Percentiles rank a stretch among this genome's conserved stretches.
Evolutionary conservation across 1,140 invertebrate species (phyloP).

Genomic region (Oppia nitens): DNA sequence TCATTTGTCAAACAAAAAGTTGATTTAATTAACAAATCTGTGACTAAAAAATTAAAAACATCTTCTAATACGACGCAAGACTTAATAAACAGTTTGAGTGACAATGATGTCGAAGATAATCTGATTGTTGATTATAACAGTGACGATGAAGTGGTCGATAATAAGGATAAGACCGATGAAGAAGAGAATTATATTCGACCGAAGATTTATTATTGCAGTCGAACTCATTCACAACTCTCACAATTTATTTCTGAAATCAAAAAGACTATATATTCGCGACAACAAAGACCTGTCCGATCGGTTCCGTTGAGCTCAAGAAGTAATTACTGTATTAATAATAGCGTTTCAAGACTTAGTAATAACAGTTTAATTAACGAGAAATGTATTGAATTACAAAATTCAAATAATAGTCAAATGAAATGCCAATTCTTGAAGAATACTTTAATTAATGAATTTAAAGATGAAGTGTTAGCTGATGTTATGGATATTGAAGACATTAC

Average conservation of each 20-base stretch:
- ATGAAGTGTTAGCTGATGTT: constrained; percentile 46
- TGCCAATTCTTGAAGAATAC: constrained; percentile 51
- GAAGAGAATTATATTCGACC: constrained; percentile 26
- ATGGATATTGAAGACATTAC: constrained; percentile 78
- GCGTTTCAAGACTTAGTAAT: constrained; percentile 55
- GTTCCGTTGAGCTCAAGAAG: constrained; percentile 75
- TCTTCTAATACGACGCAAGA: constrained; percentile 22
- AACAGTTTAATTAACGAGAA: constrained; percentile 78
- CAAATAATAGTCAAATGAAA: constrained; percentile 35
- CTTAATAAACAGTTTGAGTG: constrained; percentile 21
- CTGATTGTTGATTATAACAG: constrained; percentile 29
- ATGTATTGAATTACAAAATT: constrained; percentile 72
- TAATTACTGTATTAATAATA: constrained; percentile 75
- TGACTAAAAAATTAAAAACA: constrained; percentile 25
- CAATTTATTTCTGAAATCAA: constrained; percentile 85
- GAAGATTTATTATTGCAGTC: constrained; percentile 73
- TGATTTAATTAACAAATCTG: constrained; percentile 21
- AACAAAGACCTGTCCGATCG: constrained; percentile 44
- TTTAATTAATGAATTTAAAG: constrained; percentile 40
- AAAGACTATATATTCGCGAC: constrained; percentile 44
- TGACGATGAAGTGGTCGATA: constrained; percentile 30
- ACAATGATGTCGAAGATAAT: constrained; percentile 30
- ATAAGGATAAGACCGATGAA: constrained; percentile 28
- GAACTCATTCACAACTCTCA: constrained; percentile 88
- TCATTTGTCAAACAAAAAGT: constrained; percentile 19